Base-by-base conservation (phyloP, 2,888 invertebrate species). In the Automeris io region DNA sequence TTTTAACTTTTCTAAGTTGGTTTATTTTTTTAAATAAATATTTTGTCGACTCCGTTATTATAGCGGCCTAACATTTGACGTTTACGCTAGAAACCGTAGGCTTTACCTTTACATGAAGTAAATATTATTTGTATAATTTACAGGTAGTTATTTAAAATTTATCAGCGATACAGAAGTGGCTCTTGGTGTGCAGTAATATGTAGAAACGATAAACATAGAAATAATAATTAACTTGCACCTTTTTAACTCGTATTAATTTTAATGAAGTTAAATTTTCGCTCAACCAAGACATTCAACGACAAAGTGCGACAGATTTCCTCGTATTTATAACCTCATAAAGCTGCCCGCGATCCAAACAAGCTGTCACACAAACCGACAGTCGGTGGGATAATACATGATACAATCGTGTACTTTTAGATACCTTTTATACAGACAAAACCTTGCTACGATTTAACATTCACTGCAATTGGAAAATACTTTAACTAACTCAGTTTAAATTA, bases 251-350 rank as follows among this genome's bases (percentile, higher is more conserved):
- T 25, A 49, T 43, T 11, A n/a, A 16, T 7, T 48, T 39, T 64
- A 58, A 51, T 46, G 41, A 55, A 56, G 50, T 54, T 52, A 59
- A 58, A 53, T 58, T 59, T 72, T 67, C 58, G 61, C 70, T 55
- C 57, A 55, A 54, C 47, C 45, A 42, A 44, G 45, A 41, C n/a
- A n/a, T n/a, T n/a, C n/a, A n/a, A n/a, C 52, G 51, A 64, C 70
- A 62, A 50, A 61, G 47, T 61, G 64, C 63, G 67, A 74, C 77
- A 75, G 72, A 70, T 72, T 72, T 68, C 47, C 55, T 61, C 57
- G 66, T 74, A 77, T 80, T 82, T 79, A 81, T 75, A 68, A 61
- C 61, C 65, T 70, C 76, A 75, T 77, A 77, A 79, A 77, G 57
- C 54, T 54, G 66, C 58, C 57, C 57, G 47, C 54, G 61, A 69